Evolutionary conservation across 2,888 invertebrate species (phyloP).

Genomic region (Ashinkailepas kermadecensis): DNA sequence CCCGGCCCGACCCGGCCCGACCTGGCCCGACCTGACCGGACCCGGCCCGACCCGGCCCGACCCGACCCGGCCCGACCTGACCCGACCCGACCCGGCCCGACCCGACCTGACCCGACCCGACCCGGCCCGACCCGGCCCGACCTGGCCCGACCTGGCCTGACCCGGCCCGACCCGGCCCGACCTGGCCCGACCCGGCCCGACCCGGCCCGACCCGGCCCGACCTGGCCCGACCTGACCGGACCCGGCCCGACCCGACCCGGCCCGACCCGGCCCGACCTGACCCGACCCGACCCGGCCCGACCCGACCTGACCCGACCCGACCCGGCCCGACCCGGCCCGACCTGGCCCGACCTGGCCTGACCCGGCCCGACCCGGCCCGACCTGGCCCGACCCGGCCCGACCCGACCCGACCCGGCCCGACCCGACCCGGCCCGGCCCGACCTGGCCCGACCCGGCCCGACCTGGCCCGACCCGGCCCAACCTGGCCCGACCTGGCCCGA

Average conservation of each 20-base stretch:
- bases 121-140: slow-evolving; percentile 20
- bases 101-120: slow-evolving; percentile 18
- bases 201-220: slow-evolving; percentile 17
- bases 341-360: slow-evolving; percentile 5
- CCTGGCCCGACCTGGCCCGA: slow-evolving; percentile 16
- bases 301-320: slow-evolving; percentile 20
- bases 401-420: slow-evolving; percentile 19
- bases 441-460: slow-evolving; percentile 21
- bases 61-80: slow-evolving; percentile 13
- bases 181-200: slow-evolving; percentile 6
- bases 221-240: slow-evolving; percentile 8
- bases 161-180: slow-evolving; percentile 20
- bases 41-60: slow-evolving; percentile 19
- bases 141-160: slow-evolving; percentile 13
- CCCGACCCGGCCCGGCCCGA: slow-evolving; percentile 19
- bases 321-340: slow-evolving; percentile 19
- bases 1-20: slow-evolving; percentile 18
- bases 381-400: slow-evolving; percentile 19
- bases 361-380: slow-evolving; percentile 18
- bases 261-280: slow-evolving; percentile 18
- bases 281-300: slow-evolving; percentile 17
- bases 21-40: slow-evolving; percentile 9
- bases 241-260: slow-evolving; percentile 12
- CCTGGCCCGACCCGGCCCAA: slow-evolving; percentile 15
- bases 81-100: slow-evolving; percentile 21